These are phyloP conservation scores for Spodoptera littoralis DNA, from an alignment of 2,888 invertebrate species.

Conservation along the genomic window DNA sequence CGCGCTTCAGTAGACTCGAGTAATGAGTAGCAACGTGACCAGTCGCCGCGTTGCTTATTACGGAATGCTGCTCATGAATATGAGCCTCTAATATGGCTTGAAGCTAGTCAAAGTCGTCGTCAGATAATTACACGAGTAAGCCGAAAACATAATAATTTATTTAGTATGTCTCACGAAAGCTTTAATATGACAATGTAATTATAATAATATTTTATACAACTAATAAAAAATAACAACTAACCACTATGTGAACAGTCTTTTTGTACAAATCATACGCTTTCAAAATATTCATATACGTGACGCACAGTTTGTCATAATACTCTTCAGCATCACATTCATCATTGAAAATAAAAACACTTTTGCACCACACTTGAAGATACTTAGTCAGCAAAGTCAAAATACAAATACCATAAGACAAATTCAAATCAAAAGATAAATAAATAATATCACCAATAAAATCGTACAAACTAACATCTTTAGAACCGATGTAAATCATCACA, in stretches of 20 bases:
- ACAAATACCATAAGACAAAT: slow-evolving; percentile 21
- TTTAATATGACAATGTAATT: too few species aligned
- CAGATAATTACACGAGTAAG: too few species aligned
- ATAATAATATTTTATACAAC: too few species aligned
- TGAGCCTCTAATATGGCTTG: too few species aligned
- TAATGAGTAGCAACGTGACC: too few species aligned
- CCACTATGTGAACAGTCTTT: slow-evolving; percentile 32
- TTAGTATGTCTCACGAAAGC: too few species aligned
- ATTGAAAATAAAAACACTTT: not conserved
- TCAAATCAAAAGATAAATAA: slow-evolving; percentile 6
- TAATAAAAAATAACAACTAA: slow-evolving; percentile 8
- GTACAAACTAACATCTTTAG: not conserved
- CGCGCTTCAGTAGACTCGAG: too few species aligned
- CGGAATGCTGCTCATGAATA: too few species aligned
- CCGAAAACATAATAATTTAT: too few species aligned
- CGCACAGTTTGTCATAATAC: slow-evolving; percentile 10
- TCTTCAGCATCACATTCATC: not conserved
- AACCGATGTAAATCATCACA: not conserved
- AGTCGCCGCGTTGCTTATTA: too few species aligned
- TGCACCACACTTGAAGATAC: slow-evolving; percentile 25
- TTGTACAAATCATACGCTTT: slow-evolving; percentile 33
- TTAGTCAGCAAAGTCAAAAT: slow-evolving; percentile 26
- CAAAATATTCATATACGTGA: slow-evolving; percentile 29
- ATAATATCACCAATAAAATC: slow-evolving; percentile 9
- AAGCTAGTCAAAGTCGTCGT: too few species aligned